A percentile compares a stretch with the other conserved stretches of the same genome.
Evolutionary conservation across 2,888 invertebrate species (phyloP).

Genomic region (Drosophila yooni): DNA sequence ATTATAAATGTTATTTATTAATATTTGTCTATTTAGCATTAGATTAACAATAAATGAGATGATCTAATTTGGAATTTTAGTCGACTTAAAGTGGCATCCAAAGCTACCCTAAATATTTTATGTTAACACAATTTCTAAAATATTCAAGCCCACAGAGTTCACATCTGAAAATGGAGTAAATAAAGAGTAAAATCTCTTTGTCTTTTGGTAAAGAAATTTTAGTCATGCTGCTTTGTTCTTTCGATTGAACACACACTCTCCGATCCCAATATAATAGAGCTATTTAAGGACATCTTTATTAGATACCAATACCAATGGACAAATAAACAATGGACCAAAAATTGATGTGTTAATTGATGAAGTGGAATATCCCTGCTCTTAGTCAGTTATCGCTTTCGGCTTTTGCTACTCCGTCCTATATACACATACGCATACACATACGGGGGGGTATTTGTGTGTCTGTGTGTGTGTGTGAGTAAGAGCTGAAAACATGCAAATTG

Average conservation of each 20-base stretch:
- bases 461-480: not conserved
- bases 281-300: conserved; percentile 39
- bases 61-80: not conserved
- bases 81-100: not conserved
- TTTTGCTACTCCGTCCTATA: not conserved
- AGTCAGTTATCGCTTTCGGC: conserved; percentile 2
- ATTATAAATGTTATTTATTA: not conserved
- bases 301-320: conserved; percentile 35
- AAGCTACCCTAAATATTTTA: not conserved
- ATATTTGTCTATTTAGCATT: not conserved
- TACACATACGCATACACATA: not conserved
- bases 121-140: not conserved
- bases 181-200: not conserved
- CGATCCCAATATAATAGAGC: conserved; percentile 13
- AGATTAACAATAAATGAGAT: not conserved
- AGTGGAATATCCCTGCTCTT: conserved; percentile 31
- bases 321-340: conserved; percentile 38
- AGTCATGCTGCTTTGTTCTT: not conserved
- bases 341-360: conserved; percentile 72
- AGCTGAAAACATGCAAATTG: conserved; percentile 76
- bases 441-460: not conserved
- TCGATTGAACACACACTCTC: conserved; percentile 1
- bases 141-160: not conserved
- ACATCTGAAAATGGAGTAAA: not conserved
- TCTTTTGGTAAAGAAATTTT: not conserved